Percentiles rank a stretch among this genome's conserved stretches.
These are phyloP conservation scores for Sandelia bainsii DNA, from an alignment of 2,797 vertebrate species.

Conservation along the genomic window DNA sequence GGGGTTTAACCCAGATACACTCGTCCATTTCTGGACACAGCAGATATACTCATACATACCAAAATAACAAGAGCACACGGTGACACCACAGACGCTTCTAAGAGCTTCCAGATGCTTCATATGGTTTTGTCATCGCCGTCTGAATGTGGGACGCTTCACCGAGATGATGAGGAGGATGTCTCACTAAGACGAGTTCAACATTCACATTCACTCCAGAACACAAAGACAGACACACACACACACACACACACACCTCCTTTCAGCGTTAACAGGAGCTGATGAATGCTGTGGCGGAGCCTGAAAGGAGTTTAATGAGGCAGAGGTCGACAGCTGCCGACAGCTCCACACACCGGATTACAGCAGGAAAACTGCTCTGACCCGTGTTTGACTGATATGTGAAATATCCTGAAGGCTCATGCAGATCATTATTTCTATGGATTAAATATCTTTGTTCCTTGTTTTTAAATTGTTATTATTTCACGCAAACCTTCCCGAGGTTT, in stretches of 20 bases:
- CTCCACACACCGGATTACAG: neutral
- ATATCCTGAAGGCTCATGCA: no score
- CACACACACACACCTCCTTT: neutral
- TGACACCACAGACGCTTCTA: neutral
- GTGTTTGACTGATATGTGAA: no score
- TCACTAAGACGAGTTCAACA: conserved; percentile 11
- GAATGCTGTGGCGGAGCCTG: conserved; percentile 29
- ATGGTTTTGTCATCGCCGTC: neutral
- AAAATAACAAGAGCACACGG: neutral
- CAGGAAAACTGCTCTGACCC: no score
- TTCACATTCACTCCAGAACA: neutral
- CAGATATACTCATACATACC: neutral
- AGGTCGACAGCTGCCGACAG: conserved; percentile 11
- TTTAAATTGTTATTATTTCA: no score
- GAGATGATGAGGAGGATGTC: neutral
- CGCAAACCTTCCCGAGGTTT: no score
- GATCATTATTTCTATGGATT: no score
- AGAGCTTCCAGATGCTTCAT: conserved; percentile 2
- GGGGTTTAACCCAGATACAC: conserved; percentile 3
- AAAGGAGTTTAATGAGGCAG: conserved; percentile 31
- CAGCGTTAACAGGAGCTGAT: conserved; percentile 29
- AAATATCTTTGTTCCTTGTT: no score
- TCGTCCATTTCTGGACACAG: neutral
- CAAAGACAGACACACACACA: neutral
- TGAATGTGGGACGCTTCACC: neutral